Evolutionary conservation across 2,113 vertebrate genomes (phyloP), one percentile per base, ranked within the genome.

Genomic region (Gulo gulo): DNA sequence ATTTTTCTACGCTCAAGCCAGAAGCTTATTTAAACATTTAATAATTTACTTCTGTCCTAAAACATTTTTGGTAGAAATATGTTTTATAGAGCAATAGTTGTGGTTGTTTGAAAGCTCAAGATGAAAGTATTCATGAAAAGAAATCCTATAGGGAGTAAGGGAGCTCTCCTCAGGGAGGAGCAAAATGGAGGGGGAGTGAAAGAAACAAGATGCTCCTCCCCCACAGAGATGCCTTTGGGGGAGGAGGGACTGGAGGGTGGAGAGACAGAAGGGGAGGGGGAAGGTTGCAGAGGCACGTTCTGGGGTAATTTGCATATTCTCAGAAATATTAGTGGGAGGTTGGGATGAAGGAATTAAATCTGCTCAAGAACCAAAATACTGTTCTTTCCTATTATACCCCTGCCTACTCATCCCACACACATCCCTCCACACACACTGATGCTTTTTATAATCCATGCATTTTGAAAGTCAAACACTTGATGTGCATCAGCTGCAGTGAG

Each of bases 311-410:
- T 90, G 79, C 63, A 34, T 86, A 69, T 73, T 52, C n/a, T 94
- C 52, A 50, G 85, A 69, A 80, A n/a, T 85, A 65, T 42, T 24
- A 71, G 83, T 96, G 90, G 95, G 97, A 94, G 81, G 69, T 73
- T 52, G 34, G 61, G 92, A 90, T 95, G 80, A 88, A 96, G 90
- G 85, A 88, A 80, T 97, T 85, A 78, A 96, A 94, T 97, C 94
- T 96, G 63, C 83, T 45, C 11, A 76, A 88, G 94, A 87, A 95
- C 96, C 88, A 82, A 90, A 97, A 96, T 95, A 96, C 94, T 94
- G 97, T 97, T 94, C 92, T 96, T 97, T 97, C 97, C 95, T 97
- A 47, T 97, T 97, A 86, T 97, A 94, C 50, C 94, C 63, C 97
- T 95, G 79, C 97, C 97, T 96, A 84, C 98, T 85, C 96, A 63